These are phyloP conservation scores for Eulemur mongoz DNA, from an alignment of 2,797 vertebrate genomes.

Conservation along the genomic window DNA sequence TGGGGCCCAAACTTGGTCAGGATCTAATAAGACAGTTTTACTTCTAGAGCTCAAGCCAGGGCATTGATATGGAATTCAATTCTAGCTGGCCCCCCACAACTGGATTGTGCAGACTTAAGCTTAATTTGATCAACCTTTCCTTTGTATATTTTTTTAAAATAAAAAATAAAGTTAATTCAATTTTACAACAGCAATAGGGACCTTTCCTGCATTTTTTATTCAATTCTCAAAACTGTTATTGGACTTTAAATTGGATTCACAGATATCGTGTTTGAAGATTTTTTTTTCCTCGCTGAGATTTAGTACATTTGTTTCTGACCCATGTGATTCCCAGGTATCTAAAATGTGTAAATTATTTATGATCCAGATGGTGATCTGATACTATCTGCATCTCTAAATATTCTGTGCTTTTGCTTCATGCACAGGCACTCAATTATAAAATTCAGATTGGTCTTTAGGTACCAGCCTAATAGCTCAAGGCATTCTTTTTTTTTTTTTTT, in stretches of 20 bases:
- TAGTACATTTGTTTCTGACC: conserved; percentile 43
- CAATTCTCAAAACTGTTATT: conserved; percentile 40
- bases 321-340: conserved; percentile 53
- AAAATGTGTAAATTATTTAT: conserved; percentile 66
- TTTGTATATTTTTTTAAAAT: conserved; percentile 30
- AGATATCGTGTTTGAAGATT: conserved; percentile 25
- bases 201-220: conserved; percentile 54
- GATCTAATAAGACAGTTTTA: conserved; percentile 5
- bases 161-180: conserved; percentile 32
- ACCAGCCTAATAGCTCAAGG: background rate
- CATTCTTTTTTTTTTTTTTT: background rate
- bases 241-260: conserved; percentile 31
- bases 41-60: background rate
- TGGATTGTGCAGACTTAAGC: background rate
- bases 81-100: background rate
- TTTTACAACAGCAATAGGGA: background rate
- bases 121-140: conserved; percentile 39
- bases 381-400: conserved; percentile 42
- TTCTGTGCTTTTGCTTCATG: conserved; percentile 38
- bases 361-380: conserved; percentile 60
- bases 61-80: background rate
- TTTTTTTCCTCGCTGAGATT: conserved; percentile 37
- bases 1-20: background rate
- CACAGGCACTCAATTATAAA: conserved; percentile 21
- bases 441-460: conserved; percentile 25